A percentile compares a stretch with the other conserved stretches of the same genome.
phyloP scores from a whole-genome alignment of 2,797 vertebrate genomes.

The Takifugu rubripes region DNA sequence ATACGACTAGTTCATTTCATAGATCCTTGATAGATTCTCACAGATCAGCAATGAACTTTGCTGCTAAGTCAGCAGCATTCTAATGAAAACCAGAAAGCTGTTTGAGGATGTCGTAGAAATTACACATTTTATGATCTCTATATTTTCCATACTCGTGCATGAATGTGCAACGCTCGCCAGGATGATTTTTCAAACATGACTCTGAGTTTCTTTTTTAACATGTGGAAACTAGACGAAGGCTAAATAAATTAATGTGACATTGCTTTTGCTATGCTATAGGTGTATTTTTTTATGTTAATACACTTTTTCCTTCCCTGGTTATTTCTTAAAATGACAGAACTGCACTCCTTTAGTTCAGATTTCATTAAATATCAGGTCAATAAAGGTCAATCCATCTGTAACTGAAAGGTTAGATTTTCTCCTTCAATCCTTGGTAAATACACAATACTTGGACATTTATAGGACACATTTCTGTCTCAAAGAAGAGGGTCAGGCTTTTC shows the following conservation, averaged over 20 bases:
- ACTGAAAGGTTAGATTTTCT: too few species aligned
- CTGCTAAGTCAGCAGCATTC: slow-evolving; percentile 15
- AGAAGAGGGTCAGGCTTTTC: neutral
- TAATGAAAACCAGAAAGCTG: slow-evolving; percentile 32
- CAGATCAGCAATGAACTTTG: slow-evolving; percentile 25
- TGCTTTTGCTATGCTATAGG: neutral
- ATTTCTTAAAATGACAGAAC: too few species aligned
- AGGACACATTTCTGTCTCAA: neutral
- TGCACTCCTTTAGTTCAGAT: too few species aligned
- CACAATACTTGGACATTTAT: too few species aligned
- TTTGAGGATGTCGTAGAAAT: slow-evolving; percentile 10
- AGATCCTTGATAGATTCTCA: slow-evolving; percentile 13
- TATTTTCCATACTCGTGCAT: slow-evolving; percentile 20
- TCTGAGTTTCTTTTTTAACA: slow-evolving; percentile 9
- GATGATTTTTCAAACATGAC: slow-evolving; percentile 21
- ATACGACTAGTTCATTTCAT: slow-evolving; percentile 1
- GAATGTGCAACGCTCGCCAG: slow-evolving; percentile 5
- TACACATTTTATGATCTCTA: slow-evolving; percentile 12
- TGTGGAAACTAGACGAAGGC: slow-evolving; percentile 21
- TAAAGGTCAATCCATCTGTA: too few species aligned
- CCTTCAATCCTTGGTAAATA: too few species aligned
- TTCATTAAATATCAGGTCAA: too few species aligned
- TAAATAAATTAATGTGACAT: neutral
- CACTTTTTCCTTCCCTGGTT: too few species aligned
- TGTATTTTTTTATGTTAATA: too few species aligned